Percentiles rank a stretch among this genome's conserved stretches.
Conservation (phyloP, 2,888 invertebrate species). For the Lingula anatina region DNA sequence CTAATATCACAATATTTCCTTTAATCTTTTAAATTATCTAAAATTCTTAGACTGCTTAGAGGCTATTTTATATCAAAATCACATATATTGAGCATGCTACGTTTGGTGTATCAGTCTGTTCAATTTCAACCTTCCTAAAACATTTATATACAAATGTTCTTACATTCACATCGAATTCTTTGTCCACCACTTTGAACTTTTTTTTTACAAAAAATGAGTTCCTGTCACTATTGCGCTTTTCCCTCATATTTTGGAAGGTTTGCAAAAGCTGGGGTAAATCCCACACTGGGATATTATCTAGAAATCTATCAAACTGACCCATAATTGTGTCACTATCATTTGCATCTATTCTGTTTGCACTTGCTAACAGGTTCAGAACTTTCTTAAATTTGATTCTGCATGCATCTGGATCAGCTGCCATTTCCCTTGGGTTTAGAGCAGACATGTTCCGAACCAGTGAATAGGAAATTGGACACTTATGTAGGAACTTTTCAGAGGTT, state of each 20-base stretch:
- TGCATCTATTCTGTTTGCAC: slow-evolving; percentile 5
- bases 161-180: no score
- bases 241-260: slow-evolving; percentile 4
- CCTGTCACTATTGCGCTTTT: no score
- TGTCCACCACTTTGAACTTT: no score
- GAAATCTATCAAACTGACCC: slow-evolving; percentile 1
- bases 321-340: slow-evolving; percentile 2
- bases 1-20: no score
- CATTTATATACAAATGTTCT: no score
- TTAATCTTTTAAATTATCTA: no score
- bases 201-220: no score
- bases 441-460: slow-evolving; percentile 1
- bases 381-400: slow-evolving; percentile 5
- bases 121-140: no score
- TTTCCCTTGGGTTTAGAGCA: slow-evolving; percentile 7
- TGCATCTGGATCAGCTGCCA: slow-evolving; percentile 3
- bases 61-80: no score
- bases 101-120: no score
- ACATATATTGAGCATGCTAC: no score
- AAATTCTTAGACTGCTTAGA: no score
- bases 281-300: slow-evolving; percentile 1
- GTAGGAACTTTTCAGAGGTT: slow-evolving; percentile 4
- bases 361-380: background rate
- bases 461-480: slow-evolving; percentile 7
- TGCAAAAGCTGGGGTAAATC: slow-evolving; percentile 5